Evolutionary conservation across 2,888 invertebrate species (phyloP).

Genomic region (Eristalis arbustorum): DNA sequence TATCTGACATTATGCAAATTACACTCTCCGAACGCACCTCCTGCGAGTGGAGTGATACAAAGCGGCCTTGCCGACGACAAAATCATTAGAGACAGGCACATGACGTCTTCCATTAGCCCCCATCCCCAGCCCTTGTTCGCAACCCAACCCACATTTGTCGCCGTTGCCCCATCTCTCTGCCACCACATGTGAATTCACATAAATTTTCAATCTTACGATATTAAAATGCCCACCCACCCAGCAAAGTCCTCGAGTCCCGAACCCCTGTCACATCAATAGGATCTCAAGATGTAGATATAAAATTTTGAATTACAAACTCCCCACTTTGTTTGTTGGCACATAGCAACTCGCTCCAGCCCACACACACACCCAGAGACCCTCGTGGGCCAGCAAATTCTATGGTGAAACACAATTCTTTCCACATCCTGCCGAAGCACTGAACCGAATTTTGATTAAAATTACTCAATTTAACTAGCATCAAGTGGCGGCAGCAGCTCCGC

Average conservation of each 20-base stretch:
- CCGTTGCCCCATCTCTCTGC: background rate
- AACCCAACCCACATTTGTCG: background rate
- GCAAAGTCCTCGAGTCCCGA: background rate
- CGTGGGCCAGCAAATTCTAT: background rate
- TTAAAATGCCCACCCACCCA: constrained; percentile 30
- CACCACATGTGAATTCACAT: constrained; percentile 40
- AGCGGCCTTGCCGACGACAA: constrained; percentile 15
- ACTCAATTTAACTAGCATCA: constrained; percentile 57
- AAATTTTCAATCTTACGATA: constrained; percentile 49
- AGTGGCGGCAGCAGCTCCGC: background rate
- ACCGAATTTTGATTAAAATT: constrained; percentile 63
- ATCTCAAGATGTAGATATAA: constrained; percentile 15
- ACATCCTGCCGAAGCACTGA: constrained; percentile 38
- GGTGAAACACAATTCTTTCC: constrained; percentile 37
- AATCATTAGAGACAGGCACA: constrained; percentile 18
- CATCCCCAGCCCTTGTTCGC: background rate
- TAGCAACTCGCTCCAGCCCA: background rate
- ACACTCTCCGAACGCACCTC: constrained; percentile 7
- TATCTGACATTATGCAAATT: constrained; percentile 66
- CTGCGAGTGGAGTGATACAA: background rate
- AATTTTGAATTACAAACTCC: constrained; percentile 42
- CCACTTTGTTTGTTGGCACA: background rate
- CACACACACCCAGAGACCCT: background rate
- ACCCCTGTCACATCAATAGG: background rate
- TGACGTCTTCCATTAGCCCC: constrained; percentile 5